phyloP scores from a whole-genome alignment of 1,140 invertebrate species.

The Lordiphosa stackelbergi region DNA sequence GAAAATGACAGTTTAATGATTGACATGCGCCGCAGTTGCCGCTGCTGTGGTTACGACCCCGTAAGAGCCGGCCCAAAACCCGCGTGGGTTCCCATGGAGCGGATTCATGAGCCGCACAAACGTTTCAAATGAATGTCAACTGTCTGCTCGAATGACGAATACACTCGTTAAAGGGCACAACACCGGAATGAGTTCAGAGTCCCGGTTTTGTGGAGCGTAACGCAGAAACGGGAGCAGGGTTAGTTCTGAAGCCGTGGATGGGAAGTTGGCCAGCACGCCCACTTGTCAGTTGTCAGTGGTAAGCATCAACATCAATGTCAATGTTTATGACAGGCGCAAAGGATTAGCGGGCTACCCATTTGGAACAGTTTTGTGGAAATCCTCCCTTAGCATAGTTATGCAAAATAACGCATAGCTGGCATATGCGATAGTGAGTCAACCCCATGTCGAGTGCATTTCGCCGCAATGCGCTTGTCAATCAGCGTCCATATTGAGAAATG shows the following conservation, averaged over 20 bases:
- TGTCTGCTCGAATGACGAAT: constrained; percentile 70
- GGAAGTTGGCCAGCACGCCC: constrained; percentile 55
- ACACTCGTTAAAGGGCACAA: constrained; percentile 71
- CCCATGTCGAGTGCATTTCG: constrained; percentile 28
- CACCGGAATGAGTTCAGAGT: constrained; percentile 59
- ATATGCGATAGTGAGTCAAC: constrained; percentile 20
- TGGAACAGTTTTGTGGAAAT: constrained; percentile 49
- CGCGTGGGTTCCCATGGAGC: constrained; percentile 23
- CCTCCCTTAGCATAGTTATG: constrained; percentile 4
- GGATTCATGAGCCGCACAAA: constrained; percentile 36
- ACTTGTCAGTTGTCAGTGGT: constrained; percentile 66
- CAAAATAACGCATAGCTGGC: constrained; percentile 10
- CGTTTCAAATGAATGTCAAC: constrained; percentile 70
- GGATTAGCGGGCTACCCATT: constrained; percentile 67
- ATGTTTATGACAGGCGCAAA: constrained; percentile 71
- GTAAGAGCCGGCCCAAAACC: constrained; percentile 19
- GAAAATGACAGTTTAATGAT: constrained; percentile 76
- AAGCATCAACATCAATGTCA: constrained; percentile 66
- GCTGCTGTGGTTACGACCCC: constrained; percentile 44
- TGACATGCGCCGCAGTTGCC: constrained; percentile 60
- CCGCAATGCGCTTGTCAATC: constrained; percentile 57
- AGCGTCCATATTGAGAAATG: constrained; percentile 58
- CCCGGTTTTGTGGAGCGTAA: constrained; percentile 57
- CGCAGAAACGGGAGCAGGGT: constrained; percentile 21
- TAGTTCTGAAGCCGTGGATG: not conserved